Percentiles rank a stretch among this genome's conserved stretches.
Conservation (phyloP, 1,140 invertebrate species). For the Lasaia peninsularis region DNA sequence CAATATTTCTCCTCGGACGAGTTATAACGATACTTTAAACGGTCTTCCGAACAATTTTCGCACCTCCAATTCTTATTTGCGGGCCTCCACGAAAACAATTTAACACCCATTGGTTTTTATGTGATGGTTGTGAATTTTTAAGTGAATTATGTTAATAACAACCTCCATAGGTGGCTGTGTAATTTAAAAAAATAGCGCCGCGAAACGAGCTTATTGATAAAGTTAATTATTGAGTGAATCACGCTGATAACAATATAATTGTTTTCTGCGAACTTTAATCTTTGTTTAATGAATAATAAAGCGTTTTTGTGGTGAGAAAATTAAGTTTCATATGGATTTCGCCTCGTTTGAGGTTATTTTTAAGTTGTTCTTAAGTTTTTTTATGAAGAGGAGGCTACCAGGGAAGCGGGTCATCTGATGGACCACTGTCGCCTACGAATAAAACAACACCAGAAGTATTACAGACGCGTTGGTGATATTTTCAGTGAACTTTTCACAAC, state of each 20-base stretch:
- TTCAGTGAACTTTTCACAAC: too few species aligned
- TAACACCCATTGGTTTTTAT: slow-evolving; percentile 66
- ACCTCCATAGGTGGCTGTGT: slow-evolving; percentile 39
- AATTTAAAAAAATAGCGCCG: slow-evolving; percentile 24
- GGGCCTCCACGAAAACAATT: slow-evolving; percentile 64
- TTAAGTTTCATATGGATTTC: background rate
- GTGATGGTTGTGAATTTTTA: slow-evolving; percentile 43
- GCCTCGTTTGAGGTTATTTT: background rate
- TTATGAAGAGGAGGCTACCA: too few species aligned
- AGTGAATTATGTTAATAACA: slow-evolving; percentile 64
- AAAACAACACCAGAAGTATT: too few species aligned
- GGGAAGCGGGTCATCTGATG: too few species aligned
- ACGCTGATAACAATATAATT: slow-evolving; percentile 2
- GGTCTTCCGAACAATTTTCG: slow-evolving; percentile 61
- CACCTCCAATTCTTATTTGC: slow-evolving; percentile 63
- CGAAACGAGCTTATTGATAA: slow-evolving; percentile 40
- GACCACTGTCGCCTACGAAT: too few species aligned
- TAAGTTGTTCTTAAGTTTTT: too few species aligned
- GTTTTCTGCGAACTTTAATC: slow-evolving; percentile 8
- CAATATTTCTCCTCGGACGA: slow-evolving; percentile 63
- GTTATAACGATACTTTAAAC: slow-evolving; percentile 71
- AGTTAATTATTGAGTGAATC: slow-evolving; percentile 39
- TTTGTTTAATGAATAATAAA: slow-evolving; percentile 10
- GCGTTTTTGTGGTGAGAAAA: slow-evolving; percentile 2
- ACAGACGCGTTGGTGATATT: too few species aligned